phyloP scores from a whole-genome alignment of 2,888 invertebrate genomes.

The Osedax fenrisi region DNA sequence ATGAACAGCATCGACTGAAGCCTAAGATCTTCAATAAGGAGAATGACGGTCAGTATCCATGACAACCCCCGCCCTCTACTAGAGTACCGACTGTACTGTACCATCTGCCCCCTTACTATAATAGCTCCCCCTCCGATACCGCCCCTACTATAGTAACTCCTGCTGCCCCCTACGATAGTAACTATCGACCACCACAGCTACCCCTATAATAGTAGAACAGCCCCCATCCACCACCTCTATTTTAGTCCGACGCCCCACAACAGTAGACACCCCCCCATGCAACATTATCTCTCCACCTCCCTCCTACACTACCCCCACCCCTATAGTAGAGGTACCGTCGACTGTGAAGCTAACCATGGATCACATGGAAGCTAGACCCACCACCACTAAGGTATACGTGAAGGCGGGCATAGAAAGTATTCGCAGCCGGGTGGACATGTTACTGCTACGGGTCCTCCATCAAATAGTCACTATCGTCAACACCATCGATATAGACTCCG shows the following conservation, averaged over 20 bases:
- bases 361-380: constrained; percentile 53
- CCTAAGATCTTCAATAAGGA: too few species aligned
- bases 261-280: not conserved
- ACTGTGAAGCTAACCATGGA: constrained; percentile 47
- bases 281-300: not conserved
- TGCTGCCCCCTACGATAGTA: too few species aligned
- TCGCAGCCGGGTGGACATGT: constrained; percentile 92
- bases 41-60: too few species aligned
- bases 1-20: constrained; percentile 56
- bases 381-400: constrained; percentile 79
- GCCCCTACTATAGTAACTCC: too few species aligned
- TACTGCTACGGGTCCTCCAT: constrained; percentile 73
- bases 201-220: too few species aligned
- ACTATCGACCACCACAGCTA: too few species aligned
- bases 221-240: too few species aligned
- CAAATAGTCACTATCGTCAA: constrained; percentile 95
- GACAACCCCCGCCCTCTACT: too few species aligned
- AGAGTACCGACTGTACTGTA: too few species aligned
- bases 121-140: too few species aligned
- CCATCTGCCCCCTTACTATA: too few species aligned
- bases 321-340: not conserved
- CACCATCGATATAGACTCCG: constrained; percentile 69
- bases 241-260: too few species aligned
- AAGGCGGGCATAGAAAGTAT: constrained; percentile 73
- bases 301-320: not conserved